Conservation (phyloP, 2,888 invertebrate genomes). For the Brassicogethes aeneus region DNA sequence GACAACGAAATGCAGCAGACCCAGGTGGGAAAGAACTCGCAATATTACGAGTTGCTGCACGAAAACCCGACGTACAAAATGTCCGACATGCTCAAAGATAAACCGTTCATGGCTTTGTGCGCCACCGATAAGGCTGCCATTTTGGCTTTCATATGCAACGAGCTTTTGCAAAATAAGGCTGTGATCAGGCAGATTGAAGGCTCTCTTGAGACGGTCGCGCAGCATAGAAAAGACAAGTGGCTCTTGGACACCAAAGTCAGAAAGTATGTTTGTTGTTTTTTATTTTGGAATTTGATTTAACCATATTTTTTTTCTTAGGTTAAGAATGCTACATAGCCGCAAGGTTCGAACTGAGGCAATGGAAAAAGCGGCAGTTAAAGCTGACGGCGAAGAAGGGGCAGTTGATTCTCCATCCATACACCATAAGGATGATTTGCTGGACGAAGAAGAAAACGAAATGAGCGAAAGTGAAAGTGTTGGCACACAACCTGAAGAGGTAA, state of each 20-base stretch:
- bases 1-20: conserved; percentile 58
- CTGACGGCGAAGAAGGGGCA: conserved; percentile 38
- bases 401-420: conserved; percentile 34
- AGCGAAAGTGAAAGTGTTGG: conserved; percentile 84
- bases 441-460: conserved; percentile 60
- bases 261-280: conserved; percentile 53
- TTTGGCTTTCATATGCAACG: conserved; percentile 87
- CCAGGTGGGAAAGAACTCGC: conserved; percentile 64
- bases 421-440: conserved; percentile 56
- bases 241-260: conserved; percentile 87
- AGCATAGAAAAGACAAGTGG: conserved; percentile 84
- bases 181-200: conserved; percentile 83
- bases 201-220: conserved; percentile 71
- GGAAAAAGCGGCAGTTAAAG: conserved; percentile 53
- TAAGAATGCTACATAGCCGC: conserved; percentile 62
- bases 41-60: conserved; percentile 70
- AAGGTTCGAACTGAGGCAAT: conserved; percentile 67
- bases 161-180: conserved; percentile 86
- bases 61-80: conserved; percentile 71
- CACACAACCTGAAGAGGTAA: conserved; percentile 74
- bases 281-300: conserved; percentile 18
- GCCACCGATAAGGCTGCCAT: conserved; percentile 83
- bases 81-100: conserved; percentile 70
- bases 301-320: conserved; percentile 38
- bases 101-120: conserved; percentile 77